Evolutionary conservation across 2,888 invertebrate species (phyloP).

Genomic region (Neria commutata): DNA sequence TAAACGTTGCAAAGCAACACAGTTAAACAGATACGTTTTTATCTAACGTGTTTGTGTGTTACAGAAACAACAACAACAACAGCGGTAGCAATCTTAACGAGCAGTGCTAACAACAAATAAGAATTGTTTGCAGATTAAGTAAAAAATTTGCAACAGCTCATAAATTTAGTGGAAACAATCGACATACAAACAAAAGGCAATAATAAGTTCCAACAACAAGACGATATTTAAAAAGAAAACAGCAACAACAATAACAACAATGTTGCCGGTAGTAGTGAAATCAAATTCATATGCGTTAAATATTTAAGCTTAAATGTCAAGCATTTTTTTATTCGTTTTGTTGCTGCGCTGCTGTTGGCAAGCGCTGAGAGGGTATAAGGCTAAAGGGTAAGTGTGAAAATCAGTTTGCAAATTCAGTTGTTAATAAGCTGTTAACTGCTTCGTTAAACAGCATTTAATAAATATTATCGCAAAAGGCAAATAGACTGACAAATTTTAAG

Average conservation of each 20-base stretch:
- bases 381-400: slow-evolving; percentile 8
- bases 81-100: slow-evolving; percentile 13
- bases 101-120: neutral
- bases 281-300: too few species aligned
- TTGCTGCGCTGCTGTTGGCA: too few species aligned
- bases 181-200: neutral
- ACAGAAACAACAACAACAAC: slow-evolving; percentile 24
- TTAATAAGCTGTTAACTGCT: slow-evolving; percentile 2
- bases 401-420: neutral
- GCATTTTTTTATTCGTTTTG: too few species aligned
- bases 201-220: slow-evolving; percentile 1
- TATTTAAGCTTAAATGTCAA: neutral
- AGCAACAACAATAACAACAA: slow-evolving; percentile 10
- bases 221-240: neutral
- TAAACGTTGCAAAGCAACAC: slow-evolving; percentile 43
- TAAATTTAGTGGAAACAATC: neutral
- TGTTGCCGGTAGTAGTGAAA: neutral
- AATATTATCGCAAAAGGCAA: too few species aligned
- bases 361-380: too few species aligned
- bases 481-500: too few species aligned
- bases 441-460: too few species aligned
- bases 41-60: too few species aligned
- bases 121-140: neutral
- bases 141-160: neutral
- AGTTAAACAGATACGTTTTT: too few species aligned